Evolutionary conservation across 1,140 invertebrate species (phyloP).

Genomic region (Batillaria attramentaria): DNA sequence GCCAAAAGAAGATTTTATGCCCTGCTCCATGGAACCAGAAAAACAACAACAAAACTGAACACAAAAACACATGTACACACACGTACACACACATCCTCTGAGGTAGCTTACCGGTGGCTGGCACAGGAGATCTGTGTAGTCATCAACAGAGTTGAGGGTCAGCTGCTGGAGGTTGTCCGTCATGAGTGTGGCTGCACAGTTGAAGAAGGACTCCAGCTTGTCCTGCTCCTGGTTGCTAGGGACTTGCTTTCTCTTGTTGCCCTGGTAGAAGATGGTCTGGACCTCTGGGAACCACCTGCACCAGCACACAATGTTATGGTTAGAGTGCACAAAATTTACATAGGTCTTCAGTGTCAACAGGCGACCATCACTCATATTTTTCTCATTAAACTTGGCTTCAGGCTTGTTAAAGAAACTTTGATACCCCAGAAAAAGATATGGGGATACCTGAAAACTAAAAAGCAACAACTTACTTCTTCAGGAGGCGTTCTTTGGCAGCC

Average conservation of each 20-base stretch:
- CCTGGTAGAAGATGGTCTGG: conserved; percentile 76
- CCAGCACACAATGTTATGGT: background rate
- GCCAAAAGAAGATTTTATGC: background rate
- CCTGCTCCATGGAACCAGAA: background rate
- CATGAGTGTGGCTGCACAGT: conserved; percentile 89
- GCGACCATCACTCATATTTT: too few species aligned
- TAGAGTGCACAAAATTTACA: too few species aligned
- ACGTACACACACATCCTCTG: background rate
- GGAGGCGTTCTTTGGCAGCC: conserved; percentile 73
- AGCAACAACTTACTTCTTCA: conserved; percentile 71
- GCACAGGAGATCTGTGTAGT: conserved; percentile 84
- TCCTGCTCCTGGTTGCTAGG: conserved; percentile 79
- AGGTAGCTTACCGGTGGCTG: conserved; percentile 81
- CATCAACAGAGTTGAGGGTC: conserved; percentile 84
- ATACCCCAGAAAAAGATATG: too few species aligned
- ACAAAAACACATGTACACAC: background rate
- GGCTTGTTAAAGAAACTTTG: too few species aligned
- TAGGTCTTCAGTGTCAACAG: too few species aligned
- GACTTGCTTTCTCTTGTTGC: conserved; percentile 82
- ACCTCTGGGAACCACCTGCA: conserved; percentile 77
- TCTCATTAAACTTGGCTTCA: too few species aligned
- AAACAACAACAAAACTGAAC: too few species aligned
- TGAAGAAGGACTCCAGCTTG: conserved; percentile 84
- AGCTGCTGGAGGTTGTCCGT: conserved; percentile 86
- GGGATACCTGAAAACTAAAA: background rate